Conservation (phyloP, 2,113 vertebrate species). For the Oreochromis niloticus region DNA sequence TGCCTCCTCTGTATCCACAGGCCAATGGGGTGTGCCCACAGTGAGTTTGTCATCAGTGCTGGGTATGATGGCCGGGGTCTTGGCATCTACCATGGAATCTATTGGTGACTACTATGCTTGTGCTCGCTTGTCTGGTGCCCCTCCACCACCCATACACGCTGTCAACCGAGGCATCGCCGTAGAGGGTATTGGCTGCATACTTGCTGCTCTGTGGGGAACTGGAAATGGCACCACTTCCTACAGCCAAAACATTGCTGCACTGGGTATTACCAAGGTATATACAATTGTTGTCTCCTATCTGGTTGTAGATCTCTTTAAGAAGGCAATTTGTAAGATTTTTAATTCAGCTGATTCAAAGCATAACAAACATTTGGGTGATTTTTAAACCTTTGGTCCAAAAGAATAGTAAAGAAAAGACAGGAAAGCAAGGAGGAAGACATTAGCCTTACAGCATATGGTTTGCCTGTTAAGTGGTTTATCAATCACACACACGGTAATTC, state of each 20-base stretch:
- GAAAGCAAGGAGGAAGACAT: too few relatives aligned
- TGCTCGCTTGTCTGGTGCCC: constrained; percentile 74
- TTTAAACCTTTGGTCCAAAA: not conserved
- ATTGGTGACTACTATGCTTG: constrained; percentile 78
- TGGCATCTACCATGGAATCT: constrained; percentile 78
- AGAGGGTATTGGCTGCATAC: constrained; percentile 76
- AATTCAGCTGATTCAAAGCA: not conserved
- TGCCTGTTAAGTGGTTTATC: not conserved
- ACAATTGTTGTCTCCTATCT: not conserved
- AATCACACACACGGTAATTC: not conserved
- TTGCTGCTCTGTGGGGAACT: constrained; percentile 76
- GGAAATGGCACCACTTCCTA: constrained; percentile 80
- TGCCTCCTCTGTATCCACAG: constrained; percentile 12
- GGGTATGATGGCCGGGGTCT: constrained; percentile 75
- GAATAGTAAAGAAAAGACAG: too few relatives aligned
- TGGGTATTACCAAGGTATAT: constrained; percentile 77
- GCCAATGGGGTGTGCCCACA: constrained; percentile 77
- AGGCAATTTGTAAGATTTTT: not conserved
- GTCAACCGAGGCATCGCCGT: constrained; percentile 76
- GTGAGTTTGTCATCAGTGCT: constrained; percentile 74
- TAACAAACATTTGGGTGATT: not conserved
- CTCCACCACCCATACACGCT: constrained; percentile 74
- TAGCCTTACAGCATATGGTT: not conserved
- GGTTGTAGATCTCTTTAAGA: not conserved
- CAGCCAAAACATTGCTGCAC: constrained; percentile 79